These are phyloP conservation scores for Sarotherodon lohbergeri DNA, from an alignment of 2,113 vertebrate species.

Conservation along the genomic window DNA sequence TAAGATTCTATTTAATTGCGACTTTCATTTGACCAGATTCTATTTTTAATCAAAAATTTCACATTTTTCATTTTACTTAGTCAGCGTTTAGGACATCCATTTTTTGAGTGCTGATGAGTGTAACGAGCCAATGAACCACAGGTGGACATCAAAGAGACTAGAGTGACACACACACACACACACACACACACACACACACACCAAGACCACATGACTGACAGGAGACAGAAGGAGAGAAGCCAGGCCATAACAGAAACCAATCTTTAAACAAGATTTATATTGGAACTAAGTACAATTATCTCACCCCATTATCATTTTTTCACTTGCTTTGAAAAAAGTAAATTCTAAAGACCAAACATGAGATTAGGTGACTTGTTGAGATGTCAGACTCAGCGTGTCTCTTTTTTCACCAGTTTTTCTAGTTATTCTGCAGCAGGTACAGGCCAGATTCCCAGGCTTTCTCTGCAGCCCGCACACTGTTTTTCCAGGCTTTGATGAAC, in stretches of 20 bases:
- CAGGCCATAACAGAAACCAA: not conserved
- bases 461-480: not conserved
- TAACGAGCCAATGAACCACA: not conserved
- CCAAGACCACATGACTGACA: not conserved
- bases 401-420: conserved; percentile 3
- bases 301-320: conserved; percentile 10
- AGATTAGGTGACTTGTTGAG: conserved; percentile 9
- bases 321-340: not conserved
- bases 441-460: conserved; percentile 5
- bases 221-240: not conserved
- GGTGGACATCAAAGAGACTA: not conserved
- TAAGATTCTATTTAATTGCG: not conserved
- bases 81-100: not conserved
- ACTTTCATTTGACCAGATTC: not conserved
- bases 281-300: conserved; percentile 16
- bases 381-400: not conserved
- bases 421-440: not conserved
- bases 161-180: not conserved
- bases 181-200: not conserved
- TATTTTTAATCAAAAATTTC: not conserved
- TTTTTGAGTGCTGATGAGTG: not conserved
- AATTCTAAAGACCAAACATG: not conserved
- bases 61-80: not conserved
- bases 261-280: conserved; percentile 1
- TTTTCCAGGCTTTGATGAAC: conserved; percentile 36